Base-by-base conservation (phyloP, 2,888 invertebrate genomes). In the Andrena haemorrhoa region DNA sequence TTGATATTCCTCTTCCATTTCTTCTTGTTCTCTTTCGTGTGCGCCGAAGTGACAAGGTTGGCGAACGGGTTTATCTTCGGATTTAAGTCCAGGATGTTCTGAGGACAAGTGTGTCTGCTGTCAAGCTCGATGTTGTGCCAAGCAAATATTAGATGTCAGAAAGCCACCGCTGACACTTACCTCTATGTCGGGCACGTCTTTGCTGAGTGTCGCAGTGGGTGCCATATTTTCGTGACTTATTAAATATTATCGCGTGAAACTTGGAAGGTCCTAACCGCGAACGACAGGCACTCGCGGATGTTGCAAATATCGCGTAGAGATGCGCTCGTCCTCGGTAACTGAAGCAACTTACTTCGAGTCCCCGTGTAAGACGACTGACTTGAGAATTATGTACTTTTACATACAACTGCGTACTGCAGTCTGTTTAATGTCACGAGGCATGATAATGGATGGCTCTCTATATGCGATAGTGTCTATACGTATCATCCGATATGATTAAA, bases 1-100 rank as follows among this genome's bases (percentile, higher is more conserved):
- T 97, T 97, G 0, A 95, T 94, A 93, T 99, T 99, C 81, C 99
- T 95, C 94, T 99, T 99, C 99, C 99, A 99, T 89, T 98, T 98
- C 84, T 96, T 96, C 93, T 99, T 99, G 88, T 96, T 97, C 86
- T 95, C 95, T 94, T 99, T 98, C 0, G 99, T 99, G 68, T 95
- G 95, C 10, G 95, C 95, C 29, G 98, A 98, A 10, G 99, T 98
- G n/a, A 98, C 96, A 64, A 98, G 94, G 87, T 96, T 97, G 4
- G 98, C 97, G 90, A 96, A 96, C 0, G 95, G 95, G 88, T 96
- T 96, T 0, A 97, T 96, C 65, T 96, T 96, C 0, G 99, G 99
- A 94, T 99, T 99, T 76, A 99, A 93, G 2, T 95, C 94, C 80
- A 99, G 94, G 70, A 99, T 94, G 94, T 97, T 98, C 99, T 99